Evolutionary conservation across 2,888 invertebrate species (phyloP).

Genomic region (Lysandra bellargus): DNA sequence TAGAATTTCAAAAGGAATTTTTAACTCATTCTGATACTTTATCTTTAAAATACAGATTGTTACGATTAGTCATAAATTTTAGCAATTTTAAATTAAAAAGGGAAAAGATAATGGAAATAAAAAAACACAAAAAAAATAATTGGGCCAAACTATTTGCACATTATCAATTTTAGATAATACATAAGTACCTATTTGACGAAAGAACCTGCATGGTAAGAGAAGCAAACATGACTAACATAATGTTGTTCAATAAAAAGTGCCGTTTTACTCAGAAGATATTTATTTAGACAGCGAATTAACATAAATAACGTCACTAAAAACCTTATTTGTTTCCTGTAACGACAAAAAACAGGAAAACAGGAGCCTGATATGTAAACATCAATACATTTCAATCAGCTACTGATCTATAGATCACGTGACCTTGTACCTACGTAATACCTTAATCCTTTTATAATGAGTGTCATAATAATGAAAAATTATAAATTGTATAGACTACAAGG

Average conservation of each 20-base stretch:
- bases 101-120: too few species aligned
- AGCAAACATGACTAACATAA: neutral
- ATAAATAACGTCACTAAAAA: slow-evolving; percentile 18
- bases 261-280: neutral
- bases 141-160: too few species aligned
- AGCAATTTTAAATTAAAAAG: too few species aligned
- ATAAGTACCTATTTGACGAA: too few species aligned
- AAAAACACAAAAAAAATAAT: too few species aligned
- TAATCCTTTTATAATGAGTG: neutral
- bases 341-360: slow-evolving; percentile 16
- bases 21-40: too few species aligned
- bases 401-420: neutral
- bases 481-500: neutral
- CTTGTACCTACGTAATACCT: neutral
- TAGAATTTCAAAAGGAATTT: neutral
- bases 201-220: neutral
- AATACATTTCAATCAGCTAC: neutral
- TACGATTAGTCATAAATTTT: too few species aligned
- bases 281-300: slow-evolving; percentile 3
- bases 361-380: slow-evolving; percentile 8
- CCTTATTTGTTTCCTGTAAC: neutral
- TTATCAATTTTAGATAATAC: too few species aligned
- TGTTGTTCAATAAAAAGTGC: neutral
- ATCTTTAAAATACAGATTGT: too few species aligned
- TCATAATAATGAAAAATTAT: neutral